Base-by-base conservation (phyloP, 2,797 vertebrate species). In the Trachops cirrhosus region DNA sequence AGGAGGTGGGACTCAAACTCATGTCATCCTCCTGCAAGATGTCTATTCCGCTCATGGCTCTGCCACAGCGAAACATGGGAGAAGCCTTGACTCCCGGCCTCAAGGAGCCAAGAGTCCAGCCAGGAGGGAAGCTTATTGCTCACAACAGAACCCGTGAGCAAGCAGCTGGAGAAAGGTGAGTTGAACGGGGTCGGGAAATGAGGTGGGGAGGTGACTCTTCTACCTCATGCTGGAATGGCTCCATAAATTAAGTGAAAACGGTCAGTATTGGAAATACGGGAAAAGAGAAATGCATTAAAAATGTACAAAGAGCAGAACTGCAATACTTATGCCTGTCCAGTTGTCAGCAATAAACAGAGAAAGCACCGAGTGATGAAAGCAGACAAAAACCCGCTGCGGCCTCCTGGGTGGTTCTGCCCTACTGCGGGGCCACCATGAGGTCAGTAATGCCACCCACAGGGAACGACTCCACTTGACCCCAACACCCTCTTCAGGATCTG, bases 351-450 rank as follows among this genome's bases (percentile, higher is more conserved):
- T 82, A 73, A 64, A 52, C 14, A 67, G 3, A 50, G 54, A 41
- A 89, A 77, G 41, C 46, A 26, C 46, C 29, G 12, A 44, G 32
- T 0, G 10, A 84, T 9, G 2, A 1, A 15, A n/a, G n/a, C 48
- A 57, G 22, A 84, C 24, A 57, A 86, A 75, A 57, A 29, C 4
- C 1, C 10, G 16, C 59, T 21, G 10, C 14, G 18, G n/a, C 16
- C 62, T 12, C 70, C 85, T 62, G 5, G 22, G 50, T 37, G 16
- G n/a, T n/a, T 37, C 32, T 5, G 19, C 15, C 39, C 59, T 34
- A 19, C 16, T 57, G n/a, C 4, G 0, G 5, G 39, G 52, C 12
- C 1, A 14, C 54, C 5, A 2, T 2, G 48, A 24, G 41, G 14
- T 57, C 46, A 34, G 64, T 3, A 82, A 84, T 9, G 5, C 37